These are phyloP conservation scores for Diplazon laetatorius DNA, from an alignment of 2,888 invertebrate genomes.

Conservation along the genomic window DNA sequence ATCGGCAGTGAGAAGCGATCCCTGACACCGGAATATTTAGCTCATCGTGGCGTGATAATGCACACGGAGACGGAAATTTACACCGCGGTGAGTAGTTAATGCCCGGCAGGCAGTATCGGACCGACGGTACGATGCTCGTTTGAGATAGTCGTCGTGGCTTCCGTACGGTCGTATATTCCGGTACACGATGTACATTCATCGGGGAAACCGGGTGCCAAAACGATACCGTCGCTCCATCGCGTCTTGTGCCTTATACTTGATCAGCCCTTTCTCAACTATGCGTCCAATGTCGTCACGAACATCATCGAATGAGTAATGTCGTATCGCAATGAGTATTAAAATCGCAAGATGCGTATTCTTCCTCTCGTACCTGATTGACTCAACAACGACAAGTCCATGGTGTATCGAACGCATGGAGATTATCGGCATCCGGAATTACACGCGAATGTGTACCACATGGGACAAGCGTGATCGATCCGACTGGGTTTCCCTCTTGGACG, in stretches of 20 bases:
- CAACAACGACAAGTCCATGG: constrained; percentile 22
- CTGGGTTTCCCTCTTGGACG: constrained; percentile 36
- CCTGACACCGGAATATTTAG: constrained; percentile 71
- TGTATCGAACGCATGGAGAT: constrained; percentile 12
- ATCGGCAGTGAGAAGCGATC: constrained; percentile 41
- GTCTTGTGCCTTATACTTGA: too few species aligned
- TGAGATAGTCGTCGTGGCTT: constrained; percentile 42
- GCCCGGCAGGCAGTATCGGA: constrained; percentile 45
- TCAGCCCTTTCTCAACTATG: too few species aligned
- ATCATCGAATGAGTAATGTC: too few species aligned
- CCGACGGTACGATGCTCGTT: constrained; percentile 25
- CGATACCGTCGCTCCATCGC: too few species aligned
- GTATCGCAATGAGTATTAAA: too few species aligned
- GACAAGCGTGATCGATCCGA: constrained; percentile 24
- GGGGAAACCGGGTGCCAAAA: too few species aligned
- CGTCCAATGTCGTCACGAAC: too few species aligned
- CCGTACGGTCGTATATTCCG: constrained; percentile 23
- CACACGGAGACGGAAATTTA: constrained; percentile 72
- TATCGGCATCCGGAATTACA: constrained; percentile 27
- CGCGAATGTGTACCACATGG: constrained; percentile 6
- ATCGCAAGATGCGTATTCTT: neutral
- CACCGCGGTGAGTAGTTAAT: constrained; percentile 57
- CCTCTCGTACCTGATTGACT: neutral
- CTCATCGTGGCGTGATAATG: constrained; percentile 69
- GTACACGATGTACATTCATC: too few species aligned